Evolutionary conservation across 2,797 vertebrate genomes (phyloP).

Genomic region (Epinephelus awoara): DNA sequence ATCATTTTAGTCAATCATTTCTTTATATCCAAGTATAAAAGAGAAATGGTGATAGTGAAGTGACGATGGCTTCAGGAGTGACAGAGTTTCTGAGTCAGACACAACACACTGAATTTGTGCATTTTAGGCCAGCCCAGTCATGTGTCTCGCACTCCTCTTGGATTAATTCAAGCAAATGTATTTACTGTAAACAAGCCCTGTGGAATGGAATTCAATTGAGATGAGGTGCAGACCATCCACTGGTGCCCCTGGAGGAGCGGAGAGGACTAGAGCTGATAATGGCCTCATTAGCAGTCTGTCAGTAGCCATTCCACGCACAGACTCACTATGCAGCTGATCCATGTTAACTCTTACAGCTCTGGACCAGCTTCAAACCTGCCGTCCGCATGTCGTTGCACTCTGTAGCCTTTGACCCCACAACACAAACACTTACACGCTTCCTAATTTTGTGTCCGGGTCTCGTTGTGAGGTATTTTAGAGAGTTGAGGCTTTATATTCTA

Average conservation of each 20-base stretch:
- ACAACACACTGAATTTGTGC: constrained; percentile 12
- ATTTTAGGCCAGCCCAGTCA: constrained; percentile 46
- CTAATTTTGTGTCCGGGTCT: constrained; percentile 34
- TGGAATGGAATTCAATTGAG: constrained; percentile 87
- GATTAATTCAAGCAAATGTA: constrained; percentile 87
- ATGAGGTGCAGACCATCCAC: constrained; percentile 80
- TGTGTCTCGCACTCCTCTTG: constrained; percentile 67
- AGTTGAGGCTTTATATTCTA: constrained; percentile 39
- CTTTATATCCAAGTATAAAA: not conserved
- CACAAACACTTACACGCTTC: constrained; percentile 43
- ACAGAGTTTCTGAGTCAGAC: constrained; percentile 11
- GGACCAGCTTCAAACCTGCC: constrained; percentile 21
- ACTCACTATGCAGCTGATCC: constrained; percentile 77
- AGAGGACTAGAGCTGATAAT: constrained; percentile 86
- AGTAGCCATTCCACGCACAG: constrained; percentile 83
- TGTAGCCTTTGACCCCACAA: constrained; percentile 42
- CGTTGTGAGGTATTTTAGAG: constrained; percentile 33
- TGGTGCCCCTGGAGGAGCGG: constrained; percentile 79
- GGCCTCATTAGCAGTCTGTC: constrained; percentile 90
- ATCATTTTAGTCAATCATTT: constrained; percentile 33
- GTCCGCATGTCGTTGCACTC: not conserved
- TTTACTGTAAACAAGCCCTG: constrained; percentile 88
- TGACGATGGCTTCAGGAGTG: not conserved
- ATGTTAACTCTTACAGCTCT: constrained; percentile 71
- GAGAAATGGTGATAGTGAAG: not conserved